Conservation (phyloP, 2,113 vertebrate genomes). For the Siphamia tubifer region DNA sequence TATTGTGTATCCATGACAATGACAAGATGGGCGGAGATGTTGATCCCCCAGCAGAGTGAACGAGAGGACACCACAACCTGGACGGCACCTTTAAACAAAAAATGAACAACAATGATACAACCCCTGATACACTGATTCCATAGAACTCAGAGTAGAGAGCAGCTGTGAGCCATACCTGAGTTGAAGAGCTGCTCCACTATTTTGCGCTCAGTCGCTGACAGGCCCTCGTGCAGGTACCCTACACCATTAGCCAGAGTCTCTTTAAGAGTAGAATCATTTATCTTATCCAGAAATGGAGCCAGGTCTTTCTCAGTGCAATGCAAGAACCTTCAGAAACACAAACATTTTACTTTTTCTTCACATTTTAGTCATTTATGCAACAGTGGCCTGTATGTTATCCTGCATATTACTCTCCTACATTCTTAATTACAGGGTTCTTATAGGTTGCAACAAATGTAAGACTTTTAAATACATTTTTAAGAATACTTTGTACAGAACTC, state of each 20-base stretch:
- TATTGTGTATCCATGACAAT: constrained; percentile 99
- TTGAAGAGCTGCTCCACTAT: constrained; percentile 96
- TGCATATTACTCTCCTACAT: too few species aligned
- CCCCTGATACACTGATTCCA: neutral
- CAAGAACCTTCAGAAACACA: constrained; percentile 84
- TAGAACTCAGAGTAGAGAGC: neutral
- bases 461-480: too few species aligned
- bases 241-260: constrained; percentile 94
- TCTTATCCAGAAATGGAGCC: constrained; percentile 91
- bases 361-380: too few species aligned
- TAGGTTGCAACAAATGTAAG: too few species aligned
- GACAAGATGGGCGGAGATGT: constrained; percentile 91
- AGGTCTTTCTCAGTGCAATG: constrained; percentile 95
- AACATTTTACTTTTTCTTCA: neutral
- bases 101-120: neutral
- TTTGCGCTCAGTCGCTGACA: constrained; percentile 87
- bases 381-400: too few species aligned
- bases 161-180: constrained; percentile 79
- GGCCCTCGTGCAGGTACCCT: constrained; percentile 96
- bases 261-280: constrained; percentile 89
- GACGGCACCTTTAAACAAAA: constrained; percentile 82
- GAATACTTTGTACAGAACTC: too few species aligned
- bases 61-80: constrained; percentile 97
- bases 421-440: too few species aligned
- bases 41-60: constrained; percentile 98